Conservation (phyloP, 2,888 invertebrate species). For the Andrena flavipes region DNA sequence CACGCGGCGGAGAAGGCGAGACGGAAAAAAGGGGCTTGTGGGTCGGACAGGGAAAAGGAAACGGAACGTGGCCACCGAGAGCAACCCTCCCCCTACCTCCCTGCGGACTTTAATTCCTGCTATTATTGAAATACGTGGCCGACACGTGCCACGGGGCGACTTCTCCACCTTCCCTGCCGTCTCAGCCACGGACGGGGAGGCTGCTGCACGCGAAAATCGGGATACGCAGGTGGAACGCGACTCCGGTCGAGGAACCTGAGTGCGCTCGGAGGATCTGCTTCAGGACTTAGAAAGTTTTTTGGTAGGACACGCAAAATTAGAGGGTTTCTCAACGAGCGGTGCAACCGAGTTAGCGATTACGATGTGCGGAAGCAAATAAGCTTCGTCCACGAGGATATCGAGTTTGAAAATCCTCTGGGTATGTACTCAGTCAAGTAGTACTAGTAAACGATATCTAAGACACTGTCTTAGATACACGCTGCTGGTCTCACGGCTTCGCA, state of each 20-base stretch:
- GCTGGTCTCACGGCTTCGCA: background rate
- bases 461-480: background rate
- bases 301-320: background rate
- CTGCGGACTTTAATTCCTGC: conserved; percentile 76
- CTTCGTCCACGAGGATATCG: too few species aligned
- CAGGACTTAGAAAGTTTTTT: background rate
- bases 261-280: conserved; percentile 4
- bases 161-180: conserved; percentile 43
- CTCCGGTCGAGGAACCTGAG: conserved; percentile 7
- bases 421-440: background rate
- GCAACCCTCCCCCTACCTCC: conserved; percentile 35
- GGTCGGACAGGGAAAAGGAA: conserved; percentile 64
- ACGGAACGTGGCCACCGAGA: conserved; percentile 63
- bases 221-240: conserved; percentile 46
- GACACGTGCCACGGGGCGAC: conserved; percentile 73
- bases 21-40: conserved; percentile 51
- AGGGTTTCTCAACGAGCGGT: too few species aligned
- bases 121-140: conserved; percentile 77
- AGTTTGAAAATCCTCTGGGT: too few species aligned
- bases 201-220: conserved; percentile 62
- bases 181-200: conserved; percentile 40
- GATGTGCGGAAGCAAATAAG: too few species aligned
- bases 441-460: background rate
- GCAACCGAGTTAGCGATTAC: too few species aligned
- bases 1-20: conserved; percentile 24